Evolutionary conservation across 2,113 vertebrate genomes (phyloP), one percentile per base, ranked within the genome.

Genomic region (Suncus etruscus): DNA sequence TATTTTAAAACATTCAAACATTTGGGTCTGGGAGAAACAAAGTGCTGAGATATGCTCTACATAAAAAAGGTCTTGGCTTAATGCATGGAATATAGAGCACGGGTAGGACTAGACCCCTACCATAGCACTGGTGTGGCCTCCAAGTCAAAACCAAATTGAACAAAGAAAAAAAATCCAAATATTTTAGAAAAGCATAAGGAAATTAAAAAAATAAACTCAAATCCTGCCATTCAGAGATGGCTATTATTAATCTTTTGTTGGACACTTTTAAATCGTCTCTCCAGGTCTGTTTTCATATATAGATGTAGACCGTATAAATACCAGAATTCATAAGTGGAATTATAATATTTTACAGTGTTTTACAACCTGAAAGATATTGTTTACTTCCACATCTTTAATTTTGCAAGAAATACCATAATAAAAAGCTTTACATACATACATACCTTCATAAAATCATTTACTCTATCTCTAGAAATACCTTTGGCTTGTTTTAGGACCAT

Each of bases 1-100:
- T 11, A 79, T 18, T 93, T 87, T 54, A 84, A 87, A 91, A 80
- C 45, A 91, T 48, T 89, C 25, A 83, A 80, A 73, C 1, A 85
- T 91, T 79, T 45, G 91, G 73, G 54, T 7, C 12, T 15, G 50
- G 8, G 50, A 51, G 50, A 4, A 15, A 15, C 11, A 58, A 58
- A 58, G 12, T 11, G 54, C 12, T 58, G 54, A 58, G 54, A 58
- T 16, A 51, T 15, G 7, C 54, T 58, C 2, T 50, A 80, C 7
- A 31, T 3, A 81, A 83, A 87, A 47, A 80, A 8, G 11, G 29
- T 24, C 58, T 58, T 58, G 54, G 54, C 18, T 58, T 14, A 18
- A 58, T 58, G 54, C 54, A 18, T 58, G 12, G 54, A 14, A 58
- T 18, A 80, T 69, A 84, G 8, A 15, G 86, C 86, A 92, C 20